These are phyloP conservation scores for Cryptophagus acutangulus DNA, from an alignment of 2,888 invertebrate genomes.

Conservation along the genomic window DNA sequence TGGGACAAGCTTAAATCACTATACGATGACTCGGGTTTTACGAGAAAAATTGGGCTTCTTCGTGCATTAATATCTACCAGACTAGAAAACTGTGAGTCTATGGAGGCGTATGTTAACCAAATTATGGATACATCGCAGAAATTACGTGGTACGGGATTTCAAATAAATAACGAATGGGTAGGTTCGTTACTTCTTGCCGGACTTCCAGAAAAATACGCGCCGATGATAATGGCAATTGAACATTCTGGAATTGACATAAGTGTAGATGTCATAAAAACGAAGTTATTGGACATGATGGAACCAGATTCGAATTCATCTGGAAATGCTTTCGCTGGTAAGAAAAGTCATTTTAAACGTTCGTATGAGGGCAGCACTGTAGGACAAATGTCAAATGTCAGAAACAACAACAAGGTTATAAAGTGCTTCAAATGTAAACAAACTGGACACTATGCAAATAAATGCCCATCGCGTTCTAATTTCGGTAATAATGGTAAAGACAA, in stretches of 20 bases:
- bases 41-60: conserved; percentile 20
- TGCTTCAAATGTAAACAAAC: conserved; percentile 23
- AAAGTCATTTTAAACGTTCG: conserved; percentile 5
- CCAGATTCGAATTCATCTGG: conserved; percentile 5
- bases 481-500: no score
- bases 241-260: conserved; percentile 27
- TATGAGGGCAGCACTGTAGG: conserved; percentile 2
- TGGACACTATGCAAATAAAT: conserved; percentile 26
- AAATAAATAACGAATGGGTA: conserved; percentile 20
- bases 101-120: conserved; percentile 22
- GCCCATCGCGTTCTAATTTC: no score
- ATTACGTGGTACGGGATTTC: conserved; percentile 17
- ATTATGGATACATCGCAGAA: conserved; percentile 20
- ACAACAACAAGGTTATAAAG: conserved; percentile 13
- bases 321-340: conserved; percentile 13
- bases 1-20: conserved; percentile 24
- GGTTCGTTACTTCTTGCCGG: conserved; percentile 28
- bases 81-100: conserved; percentile 18
- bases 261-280: conserved; percentile 29
- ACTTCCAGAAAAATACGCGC: conserved; percentile 23
- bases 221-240: conserved; percentile 31
- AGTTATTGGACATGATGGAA: conserved; percentile 26
- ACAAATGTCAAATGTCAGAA: conserved; percentile 10
- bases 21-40: conserved; percentile 24
- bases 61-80: conserved; percentile 19